Evolutionary conservation across 2,888 invertebrate genomes (phyloP).

Genomic region (Drosophila aldrichi): DNA sequence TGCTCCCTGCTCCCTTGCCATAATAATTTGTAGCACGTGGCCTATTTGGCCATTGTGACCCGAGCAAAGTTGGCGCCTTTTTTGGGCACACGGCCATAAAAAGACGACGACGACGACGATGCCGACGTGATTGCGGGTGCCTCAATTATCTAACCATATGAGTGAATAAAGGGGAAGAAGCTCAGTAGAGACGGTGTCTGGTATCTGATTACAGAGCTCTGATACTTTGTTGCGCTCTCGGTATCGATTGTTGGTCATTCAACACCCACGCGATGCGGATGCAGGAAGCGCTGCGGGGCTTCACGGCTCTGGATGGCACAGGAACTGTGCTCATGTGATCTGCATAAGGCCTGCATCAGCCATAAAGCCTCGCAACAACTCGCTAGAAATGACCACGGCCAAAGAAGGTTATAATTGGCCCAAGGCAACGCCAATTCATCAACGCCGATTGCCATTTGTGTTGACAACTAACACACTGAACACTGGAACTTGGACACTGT

Average conservation of each 20-base stretch:
- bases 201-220: conserved; percentile 60
- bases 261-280: conserved; percentile 67
- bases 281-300: conserved; percentile 70
- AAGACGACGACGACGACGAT: conserved; percentile 23
- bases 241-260: conserved; percentile 61
- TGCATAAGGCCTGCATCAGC: conserved; percentile 66
- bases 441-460: conserved; percentile 80
- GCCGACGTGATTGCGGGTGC: conserved; percentile 50
- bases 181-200: conserved; percentile 16
- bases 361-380: conserved; percentile 29
- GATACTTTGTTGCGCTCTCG: conserved; percentile 47
- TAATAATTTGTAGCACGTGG: conserved; percentile 78
- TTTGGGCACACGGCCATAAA: conserved; percentile 61
- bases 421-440: conserved; percentile 80
- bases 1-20: conserved; percentile 14
- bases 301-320: conserved; percentile 32
- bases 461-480: conserved; percentile 77
- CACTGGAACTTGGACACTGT: conserved; percentile 55
- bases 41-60: conserved; percentile 70
- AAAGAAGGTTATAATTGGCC: conserved; percentile 82
- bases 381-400: conserved; percentile 53
- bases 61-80: conserved; percentile 78
- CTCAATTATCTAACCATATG: conserved; percentile 64
- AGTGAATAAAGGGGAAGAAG: conserved; percentile 13
- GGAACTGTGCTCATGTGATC: conserved; percentile 61